A percentile compares a stretch with the other conserved stretches of the same genome.
Evolutionary conservation across 2,113 vertebrate species (phyloP).

Genomic region (Chaetodon auriga): DNA sequence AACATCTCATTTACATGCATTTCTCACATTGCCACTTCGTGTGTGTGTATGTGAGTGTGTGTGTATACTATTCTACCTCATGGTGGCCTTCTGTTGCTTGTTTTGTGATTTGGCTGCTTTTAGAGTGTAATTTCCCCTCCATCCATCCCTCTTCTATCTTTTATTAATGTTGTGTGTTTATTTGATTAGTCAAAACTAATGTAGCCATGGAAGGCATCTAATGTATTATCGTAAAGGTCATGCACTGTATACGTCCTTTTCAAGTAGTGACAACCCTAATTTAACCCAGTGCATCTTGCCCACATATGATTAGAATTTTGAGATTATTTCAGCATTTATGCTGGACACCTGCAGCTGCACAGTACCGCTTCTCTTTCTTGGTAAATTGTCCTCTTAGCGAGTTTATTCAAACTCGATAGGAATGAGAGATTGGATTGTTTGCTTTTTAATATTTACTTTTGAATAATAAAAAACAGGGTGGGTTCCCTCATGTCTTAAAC

Average conservation of each 20-base stretch:
- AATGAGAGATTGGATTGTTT: background rate
- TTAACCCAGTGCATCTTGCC: background rate
- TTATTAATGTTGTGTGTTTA: too few species aligned
- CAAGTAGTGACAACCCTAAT: background rate
- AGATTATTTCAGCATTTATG: too few species aligned
- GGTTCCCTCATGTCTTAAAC: background rate
- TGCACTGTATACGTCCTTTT: too few species aligned
- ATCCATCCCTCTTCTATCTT: too few species aligned
- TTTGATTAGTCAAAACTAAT: too few species aligned
- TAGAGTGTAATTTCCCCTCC: too few species aligned
- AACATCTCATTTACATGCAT: background rate
- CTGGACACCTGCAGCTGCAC: background rate
- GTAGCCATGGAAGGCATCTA: too few species aligned
- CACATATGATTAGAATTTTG: too few species aligned
- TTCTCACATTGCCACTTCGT: background rate
- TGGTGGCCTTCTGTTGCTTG: too few species aligned
- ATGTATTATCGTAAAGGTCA: too few species aligned
- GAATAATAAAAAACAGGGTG: background rate
- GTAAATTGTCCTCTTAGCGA: background rate
- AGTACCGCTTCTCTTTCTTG: background rate
- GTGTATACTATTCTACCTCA: too few species aligned
- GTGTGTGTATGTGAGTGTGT: background rate
- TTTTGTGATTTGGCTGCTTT: too few species aligned
- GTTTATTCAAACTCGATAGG: background rate
- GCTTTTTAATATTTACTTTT: background rate